These are phyloP conservation scores for Labia minor DNA, from an alignment of 2,888 invertebrate species.

Conservation along the genomic window DNA sequence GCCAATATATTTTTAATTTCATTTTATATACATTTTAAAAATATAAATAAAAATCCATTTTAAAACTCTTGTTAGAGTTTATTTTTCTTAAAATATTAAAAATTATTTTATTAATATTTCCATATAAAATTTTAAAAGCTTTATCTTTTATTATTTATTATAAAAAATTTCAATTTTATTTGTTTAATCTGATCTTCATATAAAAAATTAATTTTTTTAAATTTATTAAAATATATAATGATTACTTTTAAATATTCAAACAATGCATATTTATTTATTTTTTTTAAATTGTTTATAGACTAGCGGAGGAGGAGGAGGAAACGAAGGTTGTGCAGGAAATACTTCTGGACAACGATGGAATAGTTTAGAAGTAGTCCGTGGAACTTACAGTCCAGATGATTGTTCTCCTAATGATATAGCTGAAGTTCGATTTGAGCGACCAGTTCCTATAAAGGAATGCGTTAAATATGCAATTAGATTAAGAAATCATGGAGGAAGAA, in stretches of 20 bases:
- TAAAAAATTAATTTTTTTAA: too few relatives aligned
- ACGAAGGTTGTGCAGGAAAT: not conserved
- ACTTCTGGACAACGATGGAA: conserved; percentile 62
- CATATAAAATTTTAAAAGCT: too few relatives aligned
- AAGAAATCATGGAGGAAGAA: conserved; percentile 81
- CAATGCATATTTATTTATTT: too few relatives aligned
- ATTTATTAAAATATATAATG: too few relatives aligned
- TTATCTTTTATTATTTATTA: too few relatives aligned
- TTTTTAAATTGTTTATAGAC: too few relatives aligned
- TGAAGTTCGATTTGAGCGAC: conserved; percentile 81
- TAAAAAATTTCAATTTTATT: too few relatives aligned
- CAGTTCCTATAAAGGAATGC: conserved; percentile 79
- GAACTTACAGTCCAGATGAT: conserved; percentile 72
- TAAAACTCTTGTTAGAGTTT: too few relatives aligned
- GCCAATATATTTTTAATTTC: conserved; percentile 29
- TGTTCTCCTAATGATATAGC: conserved; percentile 73
- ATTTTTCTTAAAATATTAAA: conserved; percentile 14
- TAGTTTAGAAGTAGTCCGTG: conserved; percentile 71
- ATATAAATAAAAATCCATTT: not conserved
- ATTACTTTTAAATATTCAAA: too few relatives aligned
- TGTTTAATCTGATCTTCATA: too few relatives aligned
- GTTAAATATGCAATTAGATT: conserved; percentile 79
- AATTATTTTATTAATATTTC: conserved; percentile 18
- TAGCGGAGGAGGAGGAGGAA: not conserved
- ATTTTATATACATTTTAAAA: conserved; percentile 18